Percentiles rank a stretch among this genome's conserved stretches.
Evolutionary conservation across 2,797 vertebrate genomes (phyloP).

Genomic region (Setipinna tenuifilis): DNA sequence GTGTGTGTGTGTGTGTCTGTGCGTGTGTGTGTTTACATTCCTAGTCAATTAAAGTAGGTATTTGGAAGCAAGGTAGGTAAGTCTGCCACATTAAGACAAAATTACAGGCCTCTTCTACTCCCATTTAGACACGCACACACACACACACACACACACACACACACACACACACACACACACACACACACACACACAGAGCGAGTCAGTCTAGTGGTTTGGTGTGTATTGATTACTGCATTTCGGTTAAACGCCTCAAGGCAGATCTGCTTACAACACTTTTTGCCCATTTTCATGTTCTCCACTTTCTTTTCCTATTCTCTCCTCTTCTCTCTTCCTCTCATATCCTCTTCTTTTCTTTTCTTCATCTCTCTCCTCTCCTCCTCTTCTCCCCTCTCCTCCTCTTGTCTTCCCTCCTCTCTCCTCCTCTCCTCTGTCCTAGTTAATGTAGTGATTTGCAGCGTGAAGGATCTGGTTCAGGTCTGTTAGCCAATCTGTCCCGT

Average conservation of each 20-base stretch:
- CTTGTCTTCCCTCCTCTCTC: neutral
- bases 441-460: slow-evolving; percentile 26
- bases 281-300: slow-evolving; percentile 8
- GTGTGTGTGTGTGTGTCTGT: too few species aligned
- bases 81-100: too few species aligned
- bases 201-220: neutral
- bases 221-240: slow-evolving; percentile 51
- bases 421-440: neutral
- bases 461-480: slow-evolving; percentile 10
- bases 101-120: too few species aligned
- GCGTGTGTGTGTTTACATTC: too few species aligned
- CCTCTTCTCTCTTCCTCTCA: neutral
- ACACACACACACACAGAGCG: too few species aligned
- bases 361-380: neutral
- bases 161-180: too few species aligned
- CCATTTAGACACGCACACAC: too few species aligned
- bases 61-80: too few species aligned
- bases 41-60: too few species aligned
- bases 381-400: neutral
- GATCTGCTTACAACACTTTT: slow-evolving; percentile 36
- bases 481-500: neutral
- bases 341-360: neutral
- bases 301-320: neutral
- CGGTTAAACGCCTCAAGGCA: slow-evolving; percentile 48
- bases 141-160: too few species aligned